Evolutionary conservation across 2,113 vertebrate species (phyloP), one percentile per base, ranked within the genome.

Genomic region (Kobus ellipsiprymnus): DNA sequence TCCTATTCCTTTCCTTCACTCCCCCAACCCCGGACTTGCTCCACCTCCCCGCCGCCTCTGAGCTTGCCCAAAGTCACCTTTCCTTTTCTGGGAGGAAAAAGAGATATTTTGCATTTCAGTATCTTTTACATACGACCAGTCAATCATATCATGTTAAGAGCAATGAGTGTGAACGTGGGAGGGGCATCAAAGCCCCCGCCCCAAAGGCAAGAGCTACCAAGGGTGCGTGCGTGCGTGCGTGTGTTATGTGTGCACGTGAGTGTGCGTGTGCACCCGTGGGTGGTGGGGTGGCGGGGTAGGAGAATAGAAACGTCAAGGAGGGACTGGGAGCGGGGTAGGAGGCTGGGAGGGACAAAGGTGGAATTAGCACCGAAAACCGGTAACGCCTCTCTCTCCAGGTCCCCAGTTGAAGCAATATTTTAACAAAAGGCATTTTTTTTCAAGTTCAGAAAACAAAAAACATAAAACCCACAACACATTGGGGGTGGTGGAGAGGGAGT

Each of bases 351-450:
- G 91, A 85, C 95, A 92, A 96, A 97, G 87, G 46, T 95, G 90
- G 59, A 90, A 64, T 87, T 30, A 59, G 54, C 88, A 81, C 52
- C 2, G 46, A 88, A 93, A 91, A 90, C 64, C 36, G 29, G 46
- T 87, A 87, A 77, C 11, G 30, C 60, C 77, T 48, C 60, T 85
- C 81, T 80, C 60, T 77, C 77, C 59, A 94, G 93, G 55, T n/a
- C 62, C 27, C n/a, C n/a, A 67, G 60, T 95, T 87, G 93, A 96
- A 96, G 44, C 60, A 87, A 4, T 60, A 87, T 97, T 97, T 95
- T 95, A 96, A 94, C 82, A 55, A 92, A 57, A 90, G 78, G 36
- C 9, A 25, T n/a, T 78, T 60, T 77, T 90, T 90, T 50, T 78
- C n/a, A 87, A 95, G 74, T 93, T 95, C 48, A 85, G 50, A 3